Conservation (phyloP, 2,888 invertebrate species). For the Anarsia innoxiella region DNA sequence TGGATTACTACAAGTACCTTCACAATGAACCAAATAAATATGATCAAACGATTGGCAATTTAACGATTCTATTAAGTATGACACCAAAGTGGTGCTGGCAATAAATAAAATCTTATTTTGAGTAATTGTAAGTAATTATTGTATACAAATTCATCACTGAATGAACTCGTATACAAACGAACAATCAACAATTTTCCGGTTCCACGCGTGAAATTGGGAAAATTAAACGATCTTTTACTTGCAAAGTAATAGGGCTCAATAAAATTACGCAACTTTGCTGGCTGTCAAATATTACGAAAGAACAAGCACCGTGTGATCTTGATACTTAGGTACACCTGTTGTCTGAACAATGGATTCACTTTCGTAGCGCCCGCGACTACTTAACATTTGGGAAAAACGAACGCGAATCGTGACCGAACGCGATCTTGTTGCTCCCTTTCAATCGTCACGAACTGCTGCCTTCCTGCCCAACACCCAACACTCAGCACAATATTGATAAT, state of each 20-base stretch:
- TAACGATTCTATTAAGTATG: too few species aligned
- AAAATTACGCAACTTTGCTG: slow-evolving; percentile 23
- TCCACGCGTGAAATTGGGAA: neutral
- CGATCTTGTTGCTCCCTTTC: slow-evolving; percentile 52
- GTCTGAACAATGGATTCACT: slow-evolving; percentile 58
- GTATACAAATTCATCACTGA: too few species aligned
- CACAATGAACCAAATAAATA: too few species aligned
- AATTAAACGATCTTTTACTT: too few species aligned
- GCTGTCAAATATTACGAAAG: slow-evolving; percentile 28
- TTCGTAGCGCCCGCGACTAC: slow-evolving; percentile 48
- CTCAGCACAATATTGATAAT: neutral
- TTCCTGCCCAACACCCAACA: too few species aligned
- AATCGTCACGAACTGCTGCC: slow-evolving; percentile 52
- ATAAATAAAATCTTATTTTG: too few species aligned
- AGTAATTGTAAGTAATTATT: too few species aligned
- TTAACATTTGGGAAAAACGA: slow-evolving; percentile 61
- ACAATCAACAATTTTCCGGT: slow-evolving; percentile 7
- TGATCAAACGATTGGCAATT: too few species aligned
- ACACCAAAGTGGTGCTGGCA: too few species aligned
- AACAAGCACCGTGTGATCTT: slow-evolving; percentile 32
- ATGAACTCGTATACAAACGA: too few species aligned
- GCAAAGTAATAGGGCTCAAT: too few species aligned
- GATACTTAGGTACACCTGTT: slow-evolving; percentile 44
- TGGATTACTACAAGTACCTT: too few species aligned
- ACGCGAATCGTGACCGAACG: slow-evolving; percentile 55